phyloP scores from a whole-genome alignment of 2,113 vertebrate genomes.

The Brachyhypopomus gauderio region DNA sequence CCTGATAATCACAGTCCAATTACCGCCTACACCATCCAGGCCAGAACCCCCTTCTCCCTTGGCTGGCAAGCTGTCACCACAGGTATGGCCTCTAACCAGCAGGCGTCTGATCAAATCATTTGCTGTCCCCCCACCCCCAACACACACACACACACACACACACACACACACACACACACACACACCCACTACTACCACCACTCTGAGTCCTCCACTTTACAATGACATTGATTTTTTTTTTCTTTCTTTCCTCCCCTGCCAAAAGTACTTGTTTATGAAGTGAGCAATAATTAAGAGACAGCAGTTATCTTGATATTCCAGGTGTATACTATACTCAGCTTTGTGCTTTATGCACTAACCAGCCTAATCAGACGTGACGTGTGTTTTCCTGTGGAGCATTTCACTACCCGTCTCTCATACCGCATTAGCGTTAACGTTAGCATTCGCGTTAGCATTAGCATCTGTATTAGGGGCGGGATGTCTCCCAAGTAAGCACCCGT shows the following conservation, averaged over 20 bases:
- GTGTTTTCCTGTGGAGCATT: not conserved
- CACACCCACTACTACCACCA: not conserved
- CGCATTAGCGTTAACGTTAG: too few relatives aligned
- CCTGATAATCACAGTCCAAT: conserved; percentile 98
- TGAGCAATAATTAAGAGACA: not conserved
- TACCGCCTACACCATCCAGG: conserved; percentile 90
- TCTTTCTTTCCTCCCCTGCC: not conserved
- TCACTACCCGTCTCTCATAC: conserved; percentile 35
- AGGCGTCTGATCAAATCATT: conserved; percentile 66
- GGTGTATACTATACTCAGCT: not conserved
- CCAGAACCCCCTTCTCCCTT: conserved; percentile 95
- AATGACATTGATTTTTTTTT: conserved; percentile 7
- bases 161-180: too few relatives aligned
- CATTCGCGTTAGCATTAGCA: too few relatives aligned
- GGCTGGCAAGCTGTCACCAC: conserved; percentile 98
- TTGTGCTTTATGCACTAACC: not conserved
- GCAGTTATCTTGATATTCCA: not conserved
- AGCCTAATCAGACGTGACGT: not conserved
- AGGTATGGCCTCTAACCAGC: conserved; percentile 82
- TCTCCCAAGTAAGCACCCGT: conserved; percentile 34
- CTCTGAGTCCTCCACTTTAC: not conserved
- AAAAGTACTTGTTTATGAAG: conserved; percentile 4
- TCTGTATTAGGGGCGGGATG: too few relatives aligned
- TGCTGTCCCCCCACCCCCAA: not conserved
- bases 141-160: too few relatives aligned